Conservation (phyloP, 1,140 invertebrate genomes). For the Drosophila arawakana region DNA sequence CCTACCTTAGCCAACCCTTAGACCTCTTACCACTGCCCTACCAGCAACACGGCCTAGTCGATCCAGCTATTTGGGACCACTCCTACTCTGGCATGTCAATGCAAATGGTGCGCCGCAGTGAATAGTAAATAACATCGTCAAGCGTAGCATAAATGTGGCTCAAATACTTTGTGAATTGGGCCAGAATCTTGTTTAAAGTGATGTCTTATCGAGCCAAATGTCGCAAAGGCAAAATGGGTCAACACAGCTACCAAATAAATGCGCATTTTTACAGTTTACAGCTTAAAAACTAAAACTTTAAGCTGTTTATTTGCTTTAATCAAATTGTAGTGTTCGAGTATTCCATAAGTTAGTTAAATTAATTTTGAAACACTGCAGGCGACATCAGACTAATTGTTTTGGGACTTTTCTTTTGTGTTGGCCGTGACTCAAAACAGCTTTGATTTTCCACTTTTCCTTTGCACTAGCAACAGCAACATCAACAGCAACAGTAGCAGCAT, state of each 20-base stretch:
- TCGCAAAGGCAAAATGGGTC: conserved; percentile 22
- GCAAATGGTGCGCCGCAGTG: conserved; percentile 54
- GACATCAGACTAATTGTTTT: conserved; percentile 61
- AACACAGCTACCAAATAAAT: conserved; percentile 39
- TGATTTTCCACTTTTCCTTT: conserved; percentile 64
- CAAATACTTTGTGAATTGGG: conserved; percentile 18
- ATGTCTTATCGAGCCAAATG: background rate
- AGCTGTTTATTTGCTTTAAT: conserved; percentile 13
- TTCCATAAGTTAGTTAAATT: conserved; percentile 45
- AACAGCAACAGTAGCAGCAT: conserved; percentile 4
- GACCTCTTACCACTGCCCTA: too few relatives aligned
- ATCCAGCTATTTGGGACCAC: background rate
- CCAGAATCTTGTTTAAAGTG: conserved; percentile 26
- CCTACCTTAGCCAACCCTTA: too few relatives aligned
- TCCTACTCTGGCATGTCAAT: conserved; percentile 36
- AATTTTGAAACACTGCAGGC: conserved; percentile 56
- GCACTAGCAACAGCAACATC: conserved; percentile 26
- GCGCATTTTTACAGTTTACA: too few relatives aligned
- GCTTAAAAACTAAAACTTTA: conserved; percentile 14
- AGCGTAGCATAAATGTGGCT: conserved; percentile 41
- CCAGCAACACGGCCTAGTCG: background rate
- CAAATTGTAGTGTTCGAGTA: conserved; percentile 11
- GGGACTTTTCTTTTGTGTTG: conserved; percentile 50
- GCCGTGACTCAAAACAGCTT: conserved; percentile 57
- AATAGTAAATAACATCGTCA: conserved; percentile 54